Evolutionary conservation across 2,113 vertebrate genomes (phyloP).

Genomic region (Heloderma charlesbogerti): DNA sequence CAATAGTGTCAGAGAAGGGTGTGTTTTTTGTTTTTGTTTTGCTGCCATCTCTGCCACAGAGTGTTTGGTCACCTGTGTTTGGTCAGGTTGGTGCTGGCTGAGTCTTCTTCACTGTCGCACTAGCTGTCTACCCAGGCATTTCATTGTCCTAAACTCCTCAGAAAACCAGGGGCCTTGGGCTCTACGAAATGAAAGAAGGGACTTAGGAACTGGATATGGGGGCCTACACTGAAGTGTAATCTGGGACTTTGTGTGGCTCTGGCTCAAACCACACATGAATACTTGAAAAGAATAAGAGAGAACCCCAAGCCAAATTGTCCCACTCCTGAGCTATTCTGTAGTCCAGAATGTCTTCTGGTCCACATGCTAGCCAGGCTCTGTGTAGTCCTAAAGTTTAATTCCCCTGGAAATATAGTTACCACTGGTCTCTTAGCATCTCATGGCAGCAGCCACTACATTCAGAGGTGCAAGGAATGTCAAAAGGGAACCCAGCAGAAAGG

Average conservation of each 20-base stretch:
- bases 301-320: background rate
- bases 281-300: background rate
- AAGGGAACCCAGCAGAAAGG: background rate
- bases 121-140: too few relatives aligned
- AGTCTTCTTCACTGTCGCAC: too few relatives aligned
- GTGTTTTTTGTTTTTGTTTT: too few relatives aligned
- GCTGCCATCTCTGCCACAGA: too few relatives aligned
- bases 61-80: too few relatives aligned
- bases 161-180: too few relatives aligned
- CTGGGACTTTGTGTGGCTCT: background rate
- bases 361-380: background rate
- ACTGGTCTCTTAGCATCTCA: background rate
- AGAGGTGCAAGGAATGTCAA: too few relatives aligned
- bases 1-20: too few relatives aligned
- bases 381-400: background rate
- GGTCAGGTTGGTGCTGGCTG: too few relatives aligned
- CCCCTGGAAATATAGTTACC: background rate
- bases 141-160: too few relatives aligned
- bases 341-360: background rate
- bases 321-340: background rate
- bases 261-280: background rate
- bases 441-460: background rate
- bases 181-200: too few relatives aligned
- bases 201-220: background rate
- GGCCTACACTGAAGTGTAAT: background rate